phyloP scores from a whole-genome alignment of 2,113 vertebrate genomes.

The Rynchops niger region DNA sequence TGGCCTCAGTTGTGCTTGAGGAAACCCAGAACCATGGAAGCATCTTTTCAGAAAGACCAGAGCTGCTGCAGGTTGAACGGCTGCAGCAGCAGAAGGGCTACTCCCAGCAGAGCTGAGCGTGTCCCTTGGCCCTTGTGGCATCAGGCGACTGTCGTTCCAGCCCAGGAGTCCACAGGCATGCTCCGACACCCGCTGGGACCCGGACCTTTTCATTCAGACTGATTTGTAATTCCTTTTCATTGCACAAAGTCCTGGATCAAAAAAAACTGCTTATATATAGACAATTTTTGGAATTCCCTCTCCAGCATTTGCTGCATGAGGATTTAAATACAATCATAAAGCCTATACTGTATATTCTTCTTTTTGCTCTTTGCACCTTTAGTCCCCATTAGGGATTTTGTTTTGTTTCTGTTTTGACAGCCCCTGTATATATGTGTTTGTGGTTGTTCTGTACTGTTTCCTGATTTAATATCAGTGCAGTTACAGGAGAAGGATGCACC shows the following conservation, averaged over 20 bases:
- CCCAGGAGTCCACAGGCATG: not conserved
- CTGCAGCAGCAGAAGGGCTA: not conserved
- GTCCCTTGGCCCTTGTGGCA: not conserved
- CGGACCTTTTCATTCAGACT: not conserved
- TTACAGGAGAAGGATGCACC: slow-evolving; percentile 78
- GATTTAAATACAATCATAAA: slow-evolving; percentile 57
- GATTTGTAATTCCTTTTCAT: slow-evolving; percentile 49
- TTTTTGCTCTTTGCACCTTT: slow-evolving; percentile 71
- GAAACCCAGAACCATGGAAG: not conserved
- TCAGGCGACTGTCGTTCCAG: not conserved
- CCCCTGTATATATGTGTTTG: slow-evolving; percentile 74
- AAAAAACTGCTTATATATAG: slow-evolving; percentile 27
- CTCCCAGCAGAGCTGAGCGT: not conserved
- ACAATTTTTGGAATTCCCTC: slow-evolving; percentile 30
- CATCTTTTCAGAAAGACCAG: not conserved
- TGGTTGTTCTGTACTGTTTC: slow-evolving; percentile 74
- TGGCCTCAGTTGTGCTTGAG: not conserved
- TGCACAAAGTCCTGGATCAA: not conserved
- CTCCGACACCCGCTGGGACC: not conserved
- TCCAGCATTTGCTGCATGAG: slow-evolving; percentile 22
- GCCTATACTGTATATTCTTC: not conserved
- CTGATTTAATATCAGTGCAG: slow-evolving; percentile 81
- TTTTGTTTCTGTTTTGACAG: slow-evolving; percentile 78
- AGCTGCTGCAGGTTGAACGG: fast-evolving
- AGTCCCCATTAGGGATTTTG: slow-evolving; percentile 74